These are phyloP conservation scores for Cynodonichthys magdalenae DNA, from an alignment of 2,797 vertebrate species.

Conservation along the genomic window DNA sequence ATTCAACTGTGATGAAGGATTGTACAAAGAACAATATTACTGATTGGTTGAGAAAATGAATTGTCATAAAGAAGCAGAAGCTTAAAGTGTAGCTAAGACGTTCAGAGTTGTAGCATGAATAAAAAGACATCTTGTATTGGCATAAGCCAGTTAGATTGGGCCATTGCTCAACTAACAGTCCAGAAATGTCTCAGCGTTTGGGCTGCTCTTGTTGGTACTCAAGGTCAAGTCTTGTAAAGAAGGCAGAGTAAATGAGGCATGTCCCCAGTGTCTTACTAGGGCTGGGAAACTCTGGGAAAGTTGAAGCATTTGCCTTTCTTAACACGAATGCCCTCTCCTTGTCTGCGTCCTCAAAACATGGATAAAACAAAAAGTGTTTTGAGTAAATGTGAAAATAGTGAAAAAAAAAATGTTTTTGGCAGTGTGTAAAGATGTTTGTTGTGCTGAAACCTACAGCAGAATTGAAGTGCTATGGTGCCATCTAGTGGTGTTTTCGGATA, in stretches of 20 bases:
- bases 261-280: conserved; percentile 49
- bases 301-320: conserved; percentile 17
- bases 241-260: conserved; percentile 65
- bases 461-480: conserved; percentile 50
- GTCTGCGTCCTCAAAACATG: conserved; percentile 21
- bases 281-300: conserved; percentile 60
- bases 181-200: conserved; percentile 49
- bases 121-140: conserved; percentile 16
- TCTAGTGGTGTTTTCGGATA: conserved; percentile 51
- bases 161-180: conserved; percentile 51
- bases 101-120: background rate
- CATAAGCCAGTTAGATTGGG: conserved; percentile 16
- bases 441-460: background rate
- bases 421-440: conserved; percentile 12
- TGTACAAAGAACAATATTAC: conserved; percentile 45
- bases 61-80: conserved; percentile 8
- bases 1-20: conserved; percentile 24
- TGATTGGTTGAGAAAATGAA: conserved; percentile 53
- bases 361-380: conserved; percentile 24
- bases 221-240: conserved; percentile 65
- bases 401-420: background rate
- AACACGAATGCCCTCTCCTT: conserved; percentile 19
- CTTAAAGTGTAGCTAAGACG: background rate
- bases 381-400: conserved; percentile 2
- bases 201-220: conserved; percentile 45